Conservation (phyloP, 2,113 vertebrate species). For the Trogon surrucura region DNA sequence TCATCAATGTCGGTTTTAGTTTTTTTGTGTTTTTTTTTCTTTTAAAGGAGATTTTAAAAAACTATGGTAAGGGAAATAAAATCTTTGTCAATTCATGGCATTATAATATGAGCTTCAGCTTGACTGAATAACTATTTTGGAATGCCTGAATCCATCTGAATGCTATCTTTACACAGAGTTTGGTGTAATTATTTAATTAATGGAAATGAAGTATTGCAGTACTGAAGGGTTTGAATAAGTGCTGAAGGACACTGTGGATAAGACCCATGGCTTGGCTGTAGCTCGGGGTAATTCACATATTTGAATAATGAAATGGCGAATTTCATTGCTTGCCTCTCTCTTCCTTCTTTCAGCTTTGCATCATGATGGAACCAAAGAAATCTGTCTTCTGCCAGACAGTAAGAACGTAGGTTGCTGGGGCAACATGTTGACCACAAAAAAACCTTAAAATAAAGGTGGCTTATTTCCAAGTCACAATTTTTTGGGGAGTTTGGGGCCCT, state of each 20-base stretch:
- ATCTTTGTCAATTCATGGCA: constrained; percentile 44
- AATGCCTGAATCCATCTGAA: constrained; percentile 62
- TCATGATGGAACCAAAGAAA: constrained; percentile 74
- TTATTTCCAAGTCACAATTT: constrained; percentile 70
- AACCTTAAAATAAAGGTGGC: constrained; percentile 75
- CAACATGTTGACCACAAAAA: constrained; percentile 64
- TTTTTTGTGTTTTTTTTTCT: too few relatives aligned
- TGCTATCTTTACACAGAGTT: constrained; percentile 57
- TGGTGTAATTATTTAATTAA: constrained; percentile 77
- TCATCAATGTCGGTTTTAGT: not conserved
- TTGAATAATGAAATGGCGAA: constrained; percentile 68
- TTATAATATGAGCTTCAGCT: constrained; percentile 46
- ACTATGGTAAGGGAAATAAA: constrained; percentile 29
- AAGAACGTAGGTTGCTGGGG: constrained; percentile 74
- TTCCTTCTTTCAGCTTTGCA: constrained; percentile 66
- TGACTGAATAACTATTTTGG: constrained; percentile 60
- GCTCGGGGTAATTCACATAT: constrained; percentile 67
- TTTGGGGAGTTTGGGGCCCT: not conserved
- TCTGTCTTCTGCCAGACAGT: constrained; percentile 70
- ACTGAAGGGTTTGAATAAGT: constrained; percentile 59
- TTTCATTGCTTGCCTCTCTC: constrained; percentile 66
- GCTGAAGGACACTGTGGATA: constrained; percentile 63
- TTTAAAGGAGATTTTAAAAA: not conserved
- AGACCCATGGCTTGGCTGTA: constrained; percentile 51
- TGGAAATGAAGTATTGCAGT: constrained; percentile 69